Base-by-base conservation (phyloP, 2,113 vertebrate genomes). In the Morphnarchus princeps region DNA sequence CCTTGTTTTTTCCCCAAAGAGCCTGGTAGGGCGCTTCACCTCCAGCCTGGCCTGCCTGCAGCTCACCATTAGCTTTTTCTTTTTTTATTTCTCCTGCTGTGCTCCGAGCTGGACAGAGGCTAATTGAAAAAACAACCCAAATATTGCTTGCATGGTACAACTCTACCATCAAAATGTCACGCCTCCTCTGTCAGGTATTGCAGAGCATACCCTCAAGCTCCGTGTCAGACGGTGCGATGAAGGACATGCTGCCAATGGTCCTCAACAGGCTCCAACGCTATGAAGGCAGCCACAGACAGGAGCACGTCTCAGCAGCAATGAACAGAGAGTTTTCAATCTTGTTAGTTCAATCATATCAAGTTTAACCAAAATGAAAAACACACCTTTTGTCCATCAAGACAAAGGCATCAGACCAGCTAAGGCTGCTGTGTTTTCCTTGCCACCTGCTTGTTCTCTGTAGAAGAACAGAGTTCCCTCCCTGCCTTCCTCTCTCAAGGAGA, bases 201-300 rank as follows among this genome's bases (percentile, higher is more conserved):
- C 77, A 79, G 71, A 69, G 57, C 52, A 57, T 5, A 61, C 45
- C n/a, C 73, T 74, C 54, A 36, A 57, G 59, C 36, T 71, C 67
- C 45, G 3, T 1, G 54, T 57, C 15, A 2, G 31, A 9, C 0
- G 0, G 43, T 5, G 36, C 2, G 1, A 42, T 21, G 69, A 87
- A 86, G 79, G 76, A 90, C 71, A 50, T 0, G 0, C 8, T 73
- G 78, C 71, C 47, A 17, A 28, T 3, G 84, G 59, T 52, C 42
- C 63, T 74, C 72, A 67, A 17, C 45, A 54, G 9, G 34, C 26
- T 74, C n/a, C 69, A 78, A 3, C 0, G 2, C 59, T 22, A 18
- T 0, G 1, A 40, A 3, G 9, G 80, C 79, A 92, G 74, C 45
- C 49, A 45, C 59, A 45, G 83, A 62, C 1, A 1, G 52, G 26